These are phyloP conservation scores for Scopus umbretta DNA, from an alignment of 2,113 vertebrate species.

Conservation along the genomic window DNA sequence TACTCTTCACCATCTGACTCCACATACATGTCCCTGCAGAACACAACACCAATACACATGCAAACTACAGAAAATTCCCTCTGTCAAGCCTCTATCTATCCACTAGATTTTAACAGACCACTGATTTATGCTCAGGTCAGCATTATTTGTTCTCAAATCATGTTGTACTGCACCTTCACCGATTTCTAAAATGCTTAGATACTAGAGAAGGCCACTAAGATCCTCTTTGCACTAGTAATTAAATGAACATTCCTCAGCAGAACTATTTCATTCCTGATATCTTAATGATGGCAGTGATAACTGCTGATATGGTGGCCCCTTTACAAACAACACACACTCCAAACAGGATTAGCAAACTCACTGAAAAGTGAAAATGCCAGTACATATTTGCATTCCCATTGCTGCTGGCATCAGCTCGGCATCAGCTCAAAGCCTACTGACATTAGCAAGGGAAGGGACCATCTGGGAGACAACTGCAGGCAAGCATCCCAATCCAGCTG, in stretches of 20 bases:
- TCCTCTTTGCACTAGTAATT: background rate
- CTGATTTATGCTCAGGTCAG: background rate
- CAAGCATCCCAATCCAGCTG: background rate
- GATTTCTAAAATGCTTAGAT: background rate
- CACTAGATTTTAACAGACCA: background rate
- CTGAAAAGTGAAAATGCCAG: constrained; percentile 18
- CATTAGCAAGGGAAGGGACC: background rate
- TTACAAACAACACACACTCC: background rate
- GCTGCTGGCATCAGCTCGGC: constrained; percentile 1
- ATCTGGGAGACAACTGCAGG: constrained; percentile 13
- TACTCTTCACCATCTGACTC: background rate
- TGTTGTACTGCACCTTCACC: background rate
- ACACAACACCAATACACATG: background rate
- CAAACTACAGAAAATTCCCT: background rate
- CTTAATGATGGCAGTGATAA: background rate
- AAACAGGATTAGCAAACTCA: background rate
- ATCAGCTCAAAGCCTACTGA: background rate
- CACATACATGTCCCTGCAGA: background rate
- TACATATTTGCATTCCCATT: background rate
- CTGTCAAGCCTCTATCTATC: background rate
- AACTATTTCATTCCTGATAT: background rate
- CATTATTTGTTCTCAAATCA: background rate
- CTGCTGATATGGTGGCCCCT: background rate
- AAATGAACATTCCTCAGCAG: background rate
- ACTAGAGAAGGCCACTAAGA: background rate